These are phyloP conservation scores for Equus przewalskii DNA, from an alignment of 2,113 vertebrate species.

Conservation along the genomic window DNA sequence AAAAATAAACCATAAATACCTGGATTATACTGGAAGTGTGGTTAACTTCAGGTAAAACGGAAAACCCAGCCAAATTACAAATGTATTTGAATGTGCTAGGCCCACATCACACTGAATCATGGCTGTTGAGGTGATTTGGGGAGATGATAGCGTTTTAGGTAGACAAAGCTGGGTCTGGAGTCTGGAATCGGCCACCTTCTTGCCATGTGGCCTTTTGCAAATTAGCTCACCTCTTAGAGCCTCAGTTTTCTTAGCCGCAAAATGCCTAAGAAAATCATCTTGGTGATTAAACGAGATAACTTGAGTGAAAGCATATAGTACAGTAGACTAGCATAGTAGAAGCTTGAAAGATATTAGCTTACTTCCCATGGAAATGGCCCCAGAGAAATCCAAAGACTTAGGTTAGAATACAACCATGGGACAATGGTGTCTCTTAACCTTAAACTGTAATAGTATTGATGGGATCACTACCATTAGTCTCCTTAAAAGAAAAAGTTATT, in stretches of 20 bases:
- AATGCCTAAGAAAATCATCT: not conserved
- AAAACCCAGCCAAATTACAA: not conserved
- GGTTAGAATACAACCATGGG: not conserved
- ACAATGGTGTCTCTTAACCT: not conserved
- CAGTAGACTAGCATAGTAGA: not conserved
- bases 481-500: not conserved
- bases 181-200: not conserved
- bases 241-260: not conserved
- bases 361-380: not conserved
- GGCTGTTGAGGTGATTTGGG: not conserved
- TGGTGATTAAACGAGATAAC: not conserved
- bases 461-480: not conserved
- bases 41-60: not conserved
- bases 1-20: not conserved
- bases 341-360: not conserved
- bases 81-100: not conserved
- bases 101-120: not conserved
- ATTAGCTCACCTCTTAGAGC: not conserved
- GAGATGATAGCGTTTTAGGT: not conserved
- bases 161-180: not conserved
- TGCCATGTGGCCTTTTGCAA: not conserved
- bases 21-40: not conserved
- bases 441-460: not conserved
- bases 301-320: not conserved
- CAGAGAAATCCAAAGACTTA: constrained; percentile 36